phyloP scores from a whole-genome alignment of 1,140 invertebrate genomes.

The Piezodorus guildinii region DNA sequence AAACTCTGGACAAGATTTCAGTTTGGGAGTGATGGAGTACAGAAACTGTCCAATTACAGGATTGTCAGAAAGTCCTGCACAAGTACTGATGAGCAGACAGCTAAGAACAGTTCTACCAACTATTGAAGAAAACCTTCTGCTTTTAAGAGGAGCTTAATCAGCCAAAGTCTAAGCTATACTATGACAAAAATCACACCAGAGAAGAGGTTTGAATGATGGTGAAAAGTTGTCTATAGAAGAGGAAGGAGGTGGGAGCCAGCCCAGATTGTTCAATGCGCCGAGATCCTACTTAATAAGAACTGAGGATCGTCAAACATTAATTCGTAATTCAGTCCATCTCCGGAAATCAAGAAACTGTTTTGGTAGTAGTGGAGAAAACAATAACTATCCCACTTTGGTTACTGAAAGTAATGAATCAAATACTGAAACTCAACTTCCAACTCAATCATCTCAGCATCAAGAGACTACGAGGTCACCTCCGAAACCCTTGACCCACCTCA shows the following conservation, averaged over 20 bases:
- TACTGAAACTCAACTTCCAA: background rate
- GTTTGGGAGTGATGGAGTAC: background rate
- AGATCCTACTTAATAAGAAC: no score
- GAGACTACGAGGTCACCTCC: no score
- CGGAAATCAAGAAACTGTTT: no score
- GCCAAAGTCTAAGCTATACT: background rate
- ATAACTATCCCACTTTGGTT: no score
- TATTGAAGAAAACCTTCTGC: background rate
- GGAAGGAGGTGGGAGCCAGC: background rate
- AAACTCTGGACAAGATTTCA: slow-evolving; percentile 1
- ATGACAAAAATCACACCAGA: background rate
- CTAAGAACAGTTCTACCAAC: background rate
- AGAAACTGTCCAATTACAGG: background rate
- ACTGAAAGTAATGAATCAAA: no score
- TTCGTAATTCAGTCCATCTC: no score
- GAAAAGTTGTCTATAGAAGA: background rate
- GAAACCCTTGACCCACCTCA: background rate
- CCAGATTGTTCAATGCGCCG: no score
- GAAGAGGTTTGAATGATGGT: background rate
- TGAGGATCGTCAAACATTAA: no score
- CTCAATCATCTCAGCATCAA: background rate
- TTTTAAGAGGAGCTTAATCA: background rate
- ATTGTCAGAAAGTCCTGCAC: slow-evolving; percentile 1
- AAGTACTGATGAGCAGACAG: no score
- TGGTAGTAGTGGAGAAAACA: no score